phyloP scores from a whole-genome alignment of 2,113 vertebrate species.

The Centrocercus urophasianus region DNA sequence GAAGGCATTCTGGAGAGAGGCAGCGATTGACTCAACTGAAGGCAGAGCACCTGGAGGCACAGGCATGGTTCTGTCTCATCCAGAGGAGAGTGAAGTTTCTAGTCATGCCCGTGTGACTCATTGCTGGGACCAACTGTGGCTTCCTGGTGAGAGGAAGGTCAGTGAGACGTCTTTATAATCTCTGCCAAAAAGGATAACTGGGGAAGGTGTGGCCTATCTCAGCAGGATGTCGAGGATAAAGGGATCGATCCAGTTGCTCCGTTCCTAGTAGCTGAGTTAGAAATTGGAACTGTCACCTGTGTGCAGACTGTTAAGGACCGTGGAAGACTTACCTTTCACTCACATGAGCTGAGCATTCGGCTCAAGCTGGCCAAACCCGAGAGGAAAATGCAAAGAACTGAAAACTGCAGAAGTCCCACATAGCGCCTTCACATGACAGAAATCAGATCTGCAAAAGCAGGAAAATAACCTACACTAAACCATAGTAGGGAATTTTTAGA shows the following conservation, averaged over 20 bases:
- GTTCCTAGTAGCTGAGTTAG: not conserved
- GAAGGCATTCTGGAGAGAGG: not conserved
- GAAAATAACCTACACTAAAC: not conserved
- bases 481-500: not conserved
- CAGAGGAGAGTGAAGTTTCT: not conserved
- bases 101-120: not conserved
- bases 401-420: not conserved
- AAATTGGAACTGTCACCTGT: not conserved
- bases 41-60: not conserved
- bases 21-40: not conserved
- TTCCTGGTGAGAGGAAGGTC: not conserved
- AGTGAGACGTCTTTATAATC: not conserved
- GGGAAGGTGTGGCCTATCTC: not conserved
- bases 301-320: not conserved
- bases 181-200: not conserved
- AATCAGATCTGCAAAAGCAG: constrained; percentile 3
- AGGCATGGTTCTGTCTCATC: not conserved
- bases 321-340: not conserved
- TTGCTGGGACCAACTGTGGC: not conserved
- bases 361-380: not conserved
- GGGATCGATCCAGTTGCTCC: not conserved
- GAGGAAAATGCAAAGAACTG: not conserved
- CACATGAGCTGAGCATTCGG: not conserved
- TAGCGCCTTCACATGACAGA: not conserved
- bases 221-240: not conserved